Evolutionary conservation across 2,888 invertebrate genomes (phyloP).

Genomic region (Empis livida): DNA sequence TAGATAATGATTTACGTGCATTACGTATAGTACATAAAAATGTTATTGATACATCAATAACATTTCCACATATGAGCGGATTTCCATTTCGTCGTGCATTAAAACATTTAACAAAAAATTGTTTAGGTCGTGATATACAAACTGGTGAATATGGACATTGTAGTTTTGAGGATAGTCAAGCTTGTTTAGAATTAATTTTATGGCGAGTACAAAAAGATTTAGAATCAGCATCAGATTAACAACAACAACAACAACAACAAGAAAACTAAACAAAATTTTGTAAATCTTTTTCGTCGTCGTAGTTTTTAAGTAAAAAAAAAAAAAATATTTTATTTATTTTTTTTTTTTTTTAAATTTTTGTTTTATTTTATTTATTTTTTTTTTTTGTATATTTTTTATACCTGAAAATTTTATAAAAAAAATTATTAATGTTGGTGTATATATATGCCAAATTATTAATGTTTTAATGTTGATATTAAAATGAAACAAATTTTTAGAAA

Average conservation of each 20-base stretch:
- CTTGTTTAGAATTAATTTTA: conserved; percentile 80
- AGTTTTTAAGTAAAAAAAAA: not conserved
- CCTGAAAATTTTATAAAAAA: too few relatives aligned
- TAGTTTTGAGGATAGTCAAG: conserved; percentile 83
- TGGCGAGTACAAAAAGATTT: conserved; percentile 53
- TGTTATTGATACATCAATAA: conserved; percentile 80
- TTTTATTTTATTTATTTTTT: not conserved
- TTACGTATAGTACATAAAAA: conserved; percentile 69
- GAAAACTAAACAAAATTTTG: too few relatives aligned
- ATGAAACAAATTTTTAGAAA: not conserved
- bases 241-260: not conserved
- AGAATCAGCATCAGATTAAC: conserved; percentile 8
- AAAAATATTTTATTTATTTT: not conserved
- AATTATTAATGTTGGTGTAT: too few relatives aligned
- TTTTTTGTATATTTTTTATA: not conserved
- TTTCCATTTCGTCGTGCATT: conserved; percentile 74
- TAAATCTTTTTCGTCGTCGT: not conserved
- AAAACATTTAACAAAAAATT: conserved; percentile 57
- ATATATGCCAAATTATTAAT: conserved; percentile 4
- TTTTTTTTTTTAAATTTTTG: not conserved
- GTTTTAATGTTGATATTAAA: conserved; percentile 1
- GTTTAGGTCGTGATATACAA: conserved; percentile 74
- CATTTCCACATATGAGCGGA: conserved; percentile 78
- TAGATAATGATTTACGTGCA: conserved; percentile 87
- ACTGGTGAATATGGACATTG: conserved; percentile 61